Percentiles rank a stretch among this genome's conserved stretches.
Conservation (phyloP, 2,888 invertebrate species). For the Drosophila cracens region DNA sequence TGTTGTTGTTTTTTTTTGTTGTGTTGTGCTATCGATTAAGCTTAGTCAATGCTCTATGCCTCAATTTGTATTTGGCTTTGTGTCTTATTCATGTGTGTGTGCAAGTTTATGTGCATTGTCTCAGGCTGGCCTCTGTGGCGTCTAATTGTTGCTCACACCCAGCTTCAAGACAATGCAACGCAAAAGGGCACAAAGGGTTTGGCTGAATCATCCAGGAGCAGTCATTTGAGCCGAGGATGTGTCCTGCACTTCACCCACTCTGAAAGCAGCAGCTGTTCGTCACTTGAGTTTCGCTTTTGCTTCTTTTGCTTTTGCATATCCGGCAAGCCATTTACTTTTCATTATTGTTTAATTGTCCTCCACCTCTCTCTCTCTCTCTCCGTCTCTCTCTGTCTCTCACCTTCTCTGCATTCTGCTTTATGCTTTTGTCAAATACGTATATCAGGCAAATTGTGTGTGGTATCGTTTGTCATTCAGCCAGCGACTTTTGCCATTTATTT, state of each 20-base stretch:
- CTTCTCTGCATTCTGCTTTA: not conserved
- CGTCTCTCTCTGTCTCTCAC: no score
- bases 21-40: constrained; percentile 67
- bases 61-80: constrained; percentile 26
- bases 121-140: constrained; percentile 24
- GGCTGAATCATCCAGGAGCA: not conserved
- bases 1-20: constrained; percentile 19
- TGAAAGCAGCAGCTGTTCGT: constrained; percentile 16
- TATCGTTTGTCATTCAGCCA: constrained; percentile 42
- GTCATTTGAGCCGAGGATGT: not conserved
- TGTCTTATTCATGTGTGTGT: constrained; percentile 21
- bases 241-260: not conserved
- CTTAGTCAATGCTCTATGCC: constrained; percentile 56
- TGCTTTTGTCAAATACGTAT: constrained; percentile 38
- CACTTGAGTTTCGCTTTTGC: constrained; percentile 36
- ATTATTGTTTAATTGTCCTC: constrained; percentile 38
- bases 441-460: constrained; percentile 48
- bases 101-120: constrained; percentile 30
- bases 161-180: constrained; percentile 23
- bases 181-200: constrained; percentile 10
- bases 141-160: constrained; percentile 17
- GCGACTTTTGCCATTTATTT: constrained; percentile 42
- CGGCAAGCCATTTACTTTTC: constrained; percentile 24
- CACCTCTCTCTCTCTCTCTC: not conserved
- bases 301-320: constrained; percentile 25